Evolutionary conservation across 2,113 vertebrate genomes (phyloP), one percentile per base, ranked within the genome.

Genomic region (Platichthys stellatus): DNA sequence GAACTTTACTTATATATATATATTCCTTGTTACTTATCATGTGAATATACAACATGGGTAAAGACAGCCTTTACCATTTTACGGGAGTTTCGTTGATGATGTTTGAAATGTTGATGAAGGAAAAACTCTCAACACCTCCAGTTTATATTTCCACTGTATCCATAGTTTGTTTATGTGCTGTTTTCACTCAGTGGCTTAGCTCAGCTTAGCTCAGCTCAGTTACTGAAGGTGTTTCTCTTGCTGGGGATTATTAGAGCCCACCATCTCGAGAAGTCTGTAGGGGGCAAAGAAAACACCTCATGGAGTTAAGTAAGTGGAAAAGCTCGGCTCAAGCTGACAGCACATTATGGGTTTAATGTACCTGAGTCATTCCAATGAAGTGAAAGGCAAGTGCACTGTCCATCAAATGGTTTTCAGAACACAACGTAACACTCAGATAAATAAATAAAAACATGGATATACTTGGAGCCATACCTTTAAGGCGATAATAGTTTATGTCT

Each of bases 221-320:
- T 75, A 76, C 45, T 59, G 53, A 60, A 78, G 3, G 43, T 24
- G 56, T 81, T 82, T 85, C 65, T 71, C 63, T 57, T 45, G 28
- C 71, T 51, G 53, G 69, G 59, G 84, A 83, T 88, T 90, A 84
- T 60, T 28, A 28, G 58, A 78, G 51, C 63, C 43, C 45, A 88
- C 23, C n/a, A 20, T 81, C 35, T 24, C 20, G 23, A 65, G 17
- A 28, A 20, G 62, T 80, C 20, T 31, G 24, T 15, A 58, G 63
- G 20, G 45, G 54, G 21, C 38, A 26, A 20, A 15, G 69, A 18
- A 71, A 82, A 71, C 67, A 35, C 59, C 31, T 68, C 47, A 35
- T 24, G n/a, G 35, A 57, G 38, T 84, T 76, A 51, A 77, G 26
- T 43, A 13, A 17, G 28, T 43, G n/a, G 18, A 45, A 3, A 53